Base-by-base conservation (phyloP, 2,797 vertebrate genomes). In the Podarcis lilfordi region DNA sequence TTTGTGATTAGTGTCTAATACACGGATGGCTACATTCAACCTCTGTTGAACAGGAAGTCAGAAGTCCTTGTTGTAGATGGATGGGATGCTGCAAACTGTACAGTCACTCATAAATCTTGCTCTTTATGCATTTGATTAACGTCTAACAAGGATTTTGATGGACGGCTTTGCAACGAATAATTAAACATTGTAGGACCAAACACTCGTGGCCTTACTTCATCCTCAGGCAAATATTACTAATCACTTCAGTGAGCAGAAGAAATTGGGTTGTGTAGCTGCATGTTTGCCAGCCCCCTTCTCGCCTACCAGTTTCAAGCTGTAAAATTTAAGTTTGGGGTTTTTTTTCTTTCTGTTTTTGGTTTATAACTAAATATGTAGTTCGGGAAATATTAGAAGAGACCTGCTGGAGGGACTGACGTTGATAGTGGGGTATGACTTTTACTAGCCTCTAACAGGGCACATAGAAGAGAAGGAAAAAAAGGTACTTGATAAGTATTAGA, bases 71-170 rank as follows among this genome's bases (percentile, higher is more conserved):
- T 87, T 93, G 21, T 23, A 86, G 91, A 92, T 91, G 80, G 81
- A 89, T 84, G 91, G 88, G 91, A 86, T 89, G 89, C 83, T 95
- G 86, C 87, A 91, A 19, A 89, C 90, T 82, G 92, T 29, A 8
- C 72, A 82, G 27, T 55, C 89, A 66, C 83, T 92, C 94, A 88
- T 91, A 55, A 94, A 93, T 95, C 89, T 94, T 86, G 77, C 74
- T 80, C 8, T 69, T 45, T 1, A 10, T 85, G 91, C 74, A 17
- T 40, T n/a, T 92, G 89, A 91, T 95, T 94, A 88, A 87, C 71
- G 89, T 64, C 88, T 90, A 92, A 91, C 72, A 23, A 91, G 89
- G 59, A 35, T 88, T 93, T 76, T 91, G 92, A 94, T 69, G 89
- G 91, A 86, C 92, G 89, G 82, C 64, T 92, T 85, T 74, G 91